Evolutionary conservation across 2,113 vertebrate genomes (phyloP).

Genomic region (Corydoras maculifer): DNA sequence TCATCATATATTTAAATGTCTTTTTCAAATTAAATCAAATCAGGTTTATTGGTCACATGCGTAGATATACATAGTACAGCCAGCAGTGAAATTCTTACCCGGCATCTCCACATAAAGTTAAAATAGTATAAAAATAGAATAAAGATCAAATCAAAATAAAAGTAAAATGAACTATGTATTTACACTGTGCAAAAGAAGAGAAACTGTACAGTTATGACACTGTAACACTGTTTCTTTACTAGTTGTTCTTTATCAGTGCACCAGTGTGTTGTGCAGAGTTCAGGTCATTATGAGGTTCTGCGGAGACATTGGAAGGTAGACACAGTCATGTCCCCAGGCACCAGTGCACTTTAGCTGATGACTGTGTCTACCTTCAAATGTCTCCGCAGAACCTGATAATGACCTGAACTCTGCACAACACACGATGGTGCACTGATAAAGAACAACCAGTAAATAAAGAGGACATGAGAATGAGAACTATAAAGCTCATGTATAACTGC

Average conservation of each 20-base stretch:
- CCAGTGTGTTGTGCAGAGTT: constrained; percentile 4
- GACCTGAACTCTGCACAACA: not conserved
- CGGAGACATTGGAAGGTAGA: constrained; percentile 4
- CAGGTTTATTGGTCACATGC: not conserved
- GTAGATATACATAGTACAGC: too few relatives aligned
- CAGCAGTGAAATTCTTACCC: too few relatives aligned
- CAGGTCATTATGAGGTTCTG: not conserved
- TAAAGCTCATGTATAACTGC: not conserved
- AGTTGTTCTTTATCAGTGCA: not conserved
- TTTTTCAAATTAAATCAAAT: not conserved
- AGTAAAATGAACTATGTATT: too few relatives aligned
- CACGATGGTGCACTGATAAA: constrained; percentile 5
- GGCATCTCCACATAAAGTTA: too few relatives aligned
- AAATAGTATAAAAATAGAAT: too few relatives aligned
- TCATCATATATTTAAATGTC: too few relatives aligned
- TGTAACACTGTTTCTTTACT: not conserved
- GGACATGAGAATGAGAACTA: too few relatives aligned
- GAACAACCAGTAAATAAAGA: not conserved
- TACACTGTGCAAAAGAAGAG: too few relatives aligned
- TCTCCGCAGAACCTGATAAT: not conserved
- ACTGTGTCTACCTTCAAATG: constrained; percentile 6
- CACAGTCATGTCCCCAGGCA: constrained; percentile 5
- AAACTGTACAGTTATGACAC: too few relatives aligned
- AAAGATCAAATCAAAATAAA: too few relatives aligned
- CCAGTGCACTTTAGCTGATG: constrained; percentile 2